Evolutionary conservation across 1,140 invertebrate genomes (phyloP).

Genomic region (Zophobas atratus): DNA sequence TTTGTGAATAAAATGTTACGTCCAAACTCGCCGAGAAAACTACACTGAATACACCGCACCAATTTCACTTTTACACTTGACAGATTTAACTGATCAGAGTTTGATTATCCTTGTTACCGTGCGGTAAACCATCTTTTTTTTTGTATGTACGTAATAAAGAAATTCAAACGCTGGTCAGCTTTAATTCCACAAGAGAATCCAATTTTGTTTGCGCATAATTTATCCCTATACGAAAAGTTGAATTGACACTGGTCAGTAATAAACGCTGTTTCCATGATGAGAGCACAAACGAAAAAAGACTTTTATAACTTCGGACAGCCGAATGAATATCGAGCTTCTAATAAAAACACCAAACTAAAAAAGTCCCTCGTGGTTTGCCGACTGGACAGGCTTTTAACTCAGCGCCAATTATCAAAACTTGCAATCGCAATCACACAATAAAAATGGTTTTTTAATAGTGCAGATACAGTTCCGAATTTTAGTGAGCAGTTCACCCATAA

Average conservation of each 20-base stretch:
- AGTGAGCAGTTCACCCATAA: slow-evolving; percentile 3
- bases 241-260: neutral
- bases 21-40: neutral
- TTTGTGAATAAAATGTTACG: neutral
- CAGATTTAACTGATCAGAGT: neutral
- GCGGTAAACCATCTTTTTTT: no score
- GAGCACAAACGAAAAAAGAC: neutral
- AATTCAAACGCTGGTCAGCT: no score
- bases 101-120: neutral
- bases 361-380: slow-evolving; percentile 1
- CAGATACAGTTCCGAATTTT: slow-evolving; percentile 4
- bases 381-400: neutral
- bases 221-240: neutral
- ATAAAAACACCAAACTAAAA: slow-evolving; percentile 4
- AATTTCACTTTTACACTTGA: neutral
- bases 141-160: no score
- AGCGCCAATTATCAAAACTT: slow-evolving; percentile 23
- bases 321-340: neutral
- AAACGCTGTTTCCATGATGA: slow-evolving; percentile 1
- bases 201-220: no score
- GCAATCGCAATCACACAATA: neutral
- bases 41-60: neutral
- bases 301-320: neutral
- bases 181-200: no score
- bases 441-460: slow-evolving; percentile 13